phyloP scores from a whole-genome alignment of 2,888 invertebrate genomes.

The Monochamus alternatus region DNA sequence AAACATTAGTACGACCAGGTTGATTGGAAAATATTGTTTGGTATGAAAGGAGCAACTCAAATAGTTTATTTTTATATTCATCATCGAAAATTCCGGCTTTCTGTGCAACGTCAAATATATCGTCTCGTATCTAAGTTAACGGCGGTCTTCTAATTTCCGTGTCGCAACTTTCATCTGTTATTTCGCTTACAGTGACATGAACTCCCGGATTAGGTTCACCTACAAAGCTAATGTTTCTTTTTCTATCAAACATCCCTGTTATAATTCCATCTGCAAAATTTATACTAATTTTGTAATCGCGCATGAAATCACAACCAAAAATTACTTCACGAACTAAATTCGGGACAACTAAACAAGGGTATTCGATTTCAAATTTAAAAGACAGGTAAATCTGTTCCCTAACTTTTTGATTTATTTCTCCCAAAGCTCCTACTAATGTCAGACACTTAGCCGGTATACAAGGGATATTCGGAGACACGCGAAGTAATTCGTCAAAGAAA shows the following conservation, averaged over 20 bases:
- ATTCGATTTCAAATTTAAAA: background rate
- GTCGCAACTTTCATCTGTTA: no score
- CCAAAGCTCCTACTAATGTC: slow-evolving; percentile 7
- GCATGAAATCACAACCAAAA: no score
- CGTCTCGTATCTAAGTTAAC: no score
- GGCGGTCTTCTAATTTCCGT: no score
- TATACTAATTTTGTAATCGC: background rate
- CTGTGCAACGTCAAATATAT: no score
- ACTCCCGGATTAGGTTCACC: background rate
- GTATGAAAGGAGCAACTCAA: no score
- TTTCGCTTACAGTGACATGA: background rate
- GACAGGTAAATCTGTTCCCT: background rate
- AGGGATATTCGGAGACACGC: background rate
- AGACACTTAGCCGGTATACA: background rate
- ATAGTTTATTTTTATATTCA: no score
- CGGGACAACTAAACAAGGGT: background rate
- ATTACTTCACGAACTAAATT: no score
- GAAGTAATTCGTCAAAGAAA: no score
- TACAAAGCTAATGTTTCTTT: background rate
- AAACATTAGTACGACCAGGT: no score
- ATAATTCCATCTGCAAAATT: background rate
- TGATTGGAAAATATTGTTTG: no score
- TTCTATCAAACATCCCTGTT: background rate
- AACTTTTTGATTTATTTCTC: background rate
- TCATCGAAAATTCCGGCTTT: no score